Conservation (phyloP, 2,888 invertebrate species). For the Agapetus fuscipes region DNA sequence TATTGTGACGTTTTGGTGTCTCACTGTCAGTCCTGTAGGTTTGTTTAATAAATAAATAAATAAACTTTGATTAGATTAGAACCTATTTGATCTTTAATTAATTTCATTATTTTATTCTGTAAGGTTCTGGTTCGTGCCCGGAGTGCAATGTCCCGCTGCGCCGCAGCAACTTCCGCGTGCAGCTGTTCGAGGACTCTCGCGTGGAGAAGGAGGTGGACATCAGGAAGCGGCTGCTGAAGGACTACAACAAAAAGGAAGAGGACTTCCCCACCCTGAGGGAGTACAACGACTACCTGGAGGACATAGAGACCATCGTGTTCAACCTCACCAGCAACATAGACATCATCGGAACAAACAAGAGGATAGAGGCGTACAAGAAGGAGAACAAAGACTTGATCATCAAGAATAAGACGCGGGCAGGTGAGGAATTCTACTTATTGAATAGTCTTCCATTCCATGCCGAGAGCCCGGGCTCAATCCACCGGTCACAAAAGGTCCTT, state of each 20-base stretch:
- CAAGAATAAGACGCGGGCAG: constrained; percentile 67
- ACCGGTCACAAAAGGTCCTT: background rate
- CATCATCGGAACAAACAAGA: constrained; percentile 77
- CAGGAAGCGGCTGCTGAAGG: constrained; percentile 73
- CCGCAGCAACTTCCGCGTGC: constrained; percentile 84
- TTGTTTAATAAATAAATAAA: no score
- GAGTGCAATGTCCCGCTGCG: constrained; percentile 85
- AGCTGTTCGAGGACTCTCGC: constrained; percentile 90
- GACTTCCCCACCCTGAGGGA: constrained; percentile 78
- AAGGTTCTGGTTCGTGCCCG: constrained; percentile 91
- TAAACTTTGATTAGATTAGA: no score
- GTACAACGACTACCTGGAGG: constrained; percentile 95
- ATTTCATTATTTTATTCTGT: no score
- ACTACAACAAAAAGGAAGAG: constrained; percentile 92
- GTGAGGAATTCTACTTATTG: no score
- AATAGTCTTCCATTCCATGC: no score
- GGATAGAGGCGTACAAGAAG: constrained; percentile 82
- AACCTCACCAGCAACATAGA: constrained; percentile 88
- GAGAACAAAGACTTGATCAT: constrained; percentile 80
- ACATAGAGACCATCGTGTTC: constrained; percentile 84
- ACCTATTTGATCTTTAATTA: no score
- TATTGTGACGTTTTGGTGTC: no score
- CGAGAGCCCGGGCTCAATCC: background rate
- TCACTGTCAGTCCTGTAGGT: no score
- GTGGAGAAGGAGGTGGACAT: constrained; percentile 98